Percentiles rank a stretch among this genome's conserved stretches.
Evolutionary conservation across 2,113 vertebrate species (phyloP).

Genomic region (Apeltes quadracus): DNA sequence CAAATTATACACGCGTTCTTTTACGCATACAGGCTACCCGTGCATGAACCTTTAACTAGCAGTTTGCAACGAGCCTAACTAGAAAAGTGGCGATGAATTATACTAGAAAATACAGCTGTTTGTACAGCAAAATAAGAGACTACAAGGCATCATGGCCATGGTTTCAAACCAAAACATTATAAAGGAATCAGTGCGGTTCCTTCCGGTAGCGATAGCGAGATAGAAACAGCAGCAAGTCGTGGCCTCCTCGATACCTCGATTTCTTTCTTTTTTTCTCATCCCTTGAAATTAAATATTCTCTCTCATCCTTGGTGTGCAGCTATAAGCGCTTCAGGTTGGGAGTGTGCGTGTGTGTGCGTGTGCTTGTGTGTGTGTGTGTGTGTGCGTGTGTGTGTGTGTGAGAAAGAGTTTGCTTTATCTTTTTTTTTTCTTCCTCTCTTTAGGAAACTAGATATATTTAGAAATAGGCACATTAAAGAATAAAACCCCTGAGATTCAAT

Average conservation of each 20-base stretch:
- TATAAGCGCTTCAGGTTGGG: conserved; percentile 69
- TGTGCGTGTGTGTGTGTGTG: neutral
- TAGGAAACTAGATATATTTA: conserved; percentile 78
- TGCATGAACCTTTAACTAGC: neutral
- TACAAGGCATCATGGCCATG: conserved; percentile 47
- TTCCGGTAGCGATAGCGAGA: conserved; percentile 58
- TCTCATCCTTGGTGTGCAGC: conserved; percentile 71
- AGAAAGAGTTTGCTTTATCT: conserved; percentile 6
- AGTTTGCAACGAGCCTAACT: conserved; percentile 4
- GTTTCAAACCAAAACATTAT: conserved; percentile 58
- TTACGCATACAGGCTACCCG: neutral
- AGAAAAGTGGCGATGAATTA: conserved; percentile 48
- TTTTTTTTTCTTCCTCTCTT: conserved; percentile 47
- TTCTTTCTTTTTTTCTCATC: conserved; percentile 52
- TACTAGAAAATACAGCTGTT: conserved; percentile 55
- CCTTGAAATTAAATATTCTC: conserved; percentile 78
- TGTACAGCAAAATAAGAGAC: conserved; percentile 33
- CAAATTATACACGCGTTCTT: neutral
- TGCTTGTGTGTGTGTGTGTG: neutral
- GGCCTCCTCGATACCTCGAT: conserved; percentile 54
- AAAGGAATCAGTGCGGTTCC: conserved; percentile 42
- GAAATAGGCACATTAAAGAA: conserved; percentile 72
- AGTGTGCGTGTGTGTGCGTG: neutral
- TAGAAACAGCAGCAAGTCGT: conserved; percentile 27
- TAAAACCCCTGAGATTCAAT: conserved; percentile 52